These are phyloP conservation scores for Rattus rattus DNA, from an alignment of 2,113 vertebrate genomes.

Conservation along the genomic window DNA sequence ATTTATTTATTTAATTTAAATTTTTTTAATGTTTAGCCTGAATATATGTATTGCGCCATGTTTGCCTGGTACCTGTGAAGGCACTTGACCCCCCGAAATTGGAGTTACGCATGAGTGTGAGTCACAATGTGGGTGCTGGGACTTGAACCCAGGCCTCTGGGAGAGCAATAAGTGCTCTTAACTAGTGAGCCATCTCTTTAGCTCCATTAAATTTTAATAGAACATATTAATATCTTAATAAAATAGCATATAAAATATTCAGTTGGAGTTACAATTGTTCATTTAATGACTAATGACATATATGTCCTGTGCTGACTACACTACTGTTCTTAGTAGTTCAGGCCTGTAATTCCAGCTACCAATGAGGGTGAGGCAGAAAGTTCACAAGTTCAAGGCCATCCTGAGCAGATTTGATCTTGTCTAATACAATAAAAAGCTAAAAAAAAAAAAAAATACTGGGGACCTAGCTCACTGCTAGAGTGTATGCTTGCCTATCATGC, in stretches of 20 bases:
- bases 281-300: conserved; percentile 44
- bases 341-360: background rate
- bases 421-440: background rate
- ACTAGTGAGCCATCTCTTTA: background rate
- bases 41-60: background rate
- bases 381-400: background rate
- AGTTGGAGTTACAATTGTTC: background rate
- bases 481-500: background rate
- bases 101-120: background rate
- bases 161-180: background rate
- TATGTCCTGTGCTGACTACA: background rate
- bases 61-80: background rate
- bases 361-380: background rate
- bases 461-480: background rate
- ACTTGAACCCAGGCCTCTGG: background rate
- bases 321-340: background rate
- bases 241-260: conserved; percentile 1
- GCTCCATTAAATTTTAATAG: conserved; percentile 14
- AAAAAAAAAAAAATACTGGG: background rate
- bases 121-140: background rate
- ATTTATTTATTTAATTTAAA: background rate
- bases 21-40: background rate
- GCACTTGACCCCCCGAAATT: background rate
- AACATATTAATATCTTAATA: conserved; percentile 41
- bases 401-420: background rate